phyloP scores from a whole-genome alignment of 1,140 invertebrate species.

The Latrodectus geometricus region DNA sequence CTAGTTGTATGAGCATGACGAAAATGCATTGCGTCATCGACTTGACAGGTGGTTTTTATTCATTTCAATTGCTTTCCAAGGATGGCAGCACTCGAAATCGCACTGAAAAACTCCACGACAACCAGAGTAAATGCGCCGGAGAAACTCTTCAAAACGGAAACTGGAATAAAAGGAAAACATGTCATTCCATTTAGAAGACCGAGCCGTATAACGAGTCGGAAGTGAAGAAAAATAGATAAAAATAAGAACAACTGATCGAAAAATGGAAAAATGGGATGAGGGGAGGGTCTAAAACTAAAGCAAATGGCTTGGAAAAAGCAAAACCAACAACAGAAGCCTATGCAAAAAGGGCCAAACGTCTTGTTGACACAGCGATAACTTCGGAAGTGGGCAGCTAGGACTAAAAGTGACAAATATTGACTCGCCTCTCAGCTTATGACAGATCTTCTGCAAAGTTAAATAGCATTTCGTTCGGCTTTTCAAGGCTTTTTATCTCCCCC shows the following conservation, averaged over 20 bases:
- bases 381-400: constrained; percentile 53
- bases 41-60: too few relatives aligned
- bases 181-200: constrained; percentile 47
- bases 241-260: constrained; percentile 30
- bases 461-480: constrained; percentile 50
- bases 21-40: too few relatives aligned
- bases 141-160: too few relatives aligned
- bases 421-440: constrained; percentile 51
- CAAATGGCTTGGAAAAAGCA: constrained; percentile 37
- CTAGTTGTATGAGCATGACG: too few relatives aligned
- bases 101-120: too few relatives aligned
- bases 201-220: constrained; percentile 28
- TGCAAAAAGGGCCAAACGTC: constrained; percentile 49
- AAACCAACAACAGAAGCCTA: constrained; percentile 56
- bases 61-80: too few relatives aligned
- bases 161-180: constrained; percentile 39
- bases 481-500: constrained; percentile 2
- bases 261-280: constrained; percentile 9
- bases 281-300: constrained; percentile 54
- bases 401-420: constrained; percentile 61
- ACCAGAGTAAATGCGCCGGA: too few relatives aligned
- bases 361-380: constrained; percentile 53
- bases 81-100: too few relatives aligned
- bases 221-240: constrained; percentile 54
- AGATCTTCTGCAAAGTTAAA: constrained; percentile 58